Conservation (phyloP, 2,113 vertebrate genomes). For the Ibidorhyncha struthersii region DNA sequence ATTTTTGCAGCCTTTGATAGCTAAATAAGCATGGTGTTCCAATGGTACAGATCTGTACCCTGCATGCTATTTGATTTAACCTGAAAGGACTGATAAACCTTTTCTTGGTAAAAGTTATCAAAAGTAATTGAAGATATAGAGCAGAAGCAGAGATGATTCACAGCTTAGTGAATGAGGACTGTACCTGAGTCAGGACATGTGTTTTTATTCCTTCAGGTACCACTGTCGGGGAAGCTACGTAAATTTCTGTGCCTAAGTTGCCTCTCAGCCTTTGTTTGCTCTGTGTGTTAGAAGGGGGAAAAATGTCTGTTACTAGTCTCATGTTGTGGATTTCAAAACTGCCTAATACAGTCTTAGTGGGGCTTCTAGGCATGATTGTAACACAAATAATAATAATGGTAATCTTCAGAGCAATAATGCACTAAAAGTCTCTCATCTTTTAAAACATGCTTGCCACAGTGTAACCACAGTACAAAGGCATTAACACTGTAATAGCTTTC, state of each 20-base stretch:
- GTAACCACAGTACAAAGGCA: neutral
- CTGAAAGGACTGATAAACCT: neutral
- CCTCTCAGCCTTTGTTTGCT: neutral
- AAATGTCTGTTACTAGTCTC: neutral
- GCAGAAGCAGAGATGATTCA: neutral
- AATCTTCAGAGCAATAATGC: neutral
- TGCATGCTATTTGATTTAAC: neutral
- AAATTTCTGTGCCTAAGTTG: neutral
- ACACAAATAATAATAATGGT: neutral
- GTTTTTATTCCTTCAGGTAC: neutral
- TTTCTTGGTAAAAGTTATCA: neutral
- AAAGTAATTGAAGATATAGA: neutral
- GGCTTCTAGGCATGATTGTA: neutral
- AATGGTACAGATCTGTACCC: neutral
- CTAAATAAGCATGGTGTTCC: neutral
- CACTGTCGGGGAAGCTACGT: neutral
- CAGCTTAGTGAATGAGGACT: neutral
- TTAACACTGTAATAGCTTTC: neutral
- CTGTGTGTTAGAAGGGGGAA: neutral
- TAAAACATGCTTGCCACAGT: neutral
- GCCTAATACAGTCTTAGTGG: neutral
- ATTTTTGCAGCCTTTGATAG: neutral
- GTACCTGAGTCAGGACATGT: neutral
- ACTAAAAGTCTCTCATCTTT: neutral
- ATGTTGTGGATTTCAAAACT: neutral